Evolutionary conservation across 2,113 vertebrate species (phyloP).

Genomic region (Podocnemis expansa): DNA sequence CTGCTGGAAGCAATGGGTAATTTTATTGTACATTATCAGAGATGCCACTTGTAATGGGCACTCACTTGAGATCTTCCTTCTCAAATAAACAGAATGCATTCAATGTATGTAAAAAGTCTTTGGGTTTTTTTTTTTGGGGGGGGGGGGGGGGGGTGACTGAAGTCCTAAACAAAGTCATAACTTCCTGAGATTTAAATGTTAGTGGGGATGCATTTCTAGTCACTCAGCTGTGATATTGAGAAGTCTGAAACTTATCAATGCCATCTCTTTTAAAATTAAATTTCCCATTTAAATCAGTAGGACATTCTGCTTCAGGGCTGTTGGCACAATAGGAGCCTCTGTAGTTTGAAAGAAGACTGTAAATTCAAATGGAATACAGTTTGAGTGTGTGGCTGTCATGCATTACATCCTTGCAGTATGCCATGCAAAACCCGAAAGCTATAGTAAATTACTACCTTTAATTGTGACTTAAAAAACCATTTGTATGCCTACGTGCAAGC

Average conservation of each 20-base stretch:
- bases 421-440: not conserved
- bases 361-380: not conserved
- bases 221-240: not conserved
- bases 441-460: not conserved
- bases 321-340: not conserved
- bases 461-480: not conserved
- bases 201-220: not conserved
- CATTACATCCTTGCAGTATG: not conserved
- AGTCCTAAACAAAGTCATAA: not conserved
- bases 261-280: not conserved
- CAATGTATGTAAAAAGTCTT: constrained; percentile 62
- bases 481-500: not conserved
- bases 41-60: constrained; percentile 84
- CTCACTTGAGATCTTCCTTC: constrained; percentile 90
- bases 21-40: constrained; percentile 88
- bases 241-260: not conserved
- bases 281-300: not conserved
- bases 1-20: constrained; percentile 89
- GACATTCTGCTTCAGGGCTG: not conserved
- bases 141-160: not conserved
- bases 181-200: not conserved
- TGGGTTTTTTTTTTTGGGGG: constrained; percentile 25
- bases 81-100: constrained; percentile 95
- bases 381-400: not conserved
- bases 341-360: not conserved